These are phyloP conservation scores for Apodemia zela DNA, from an alignment of 2,888 invertebrate species.

Conservation along the genomic window DNA sequence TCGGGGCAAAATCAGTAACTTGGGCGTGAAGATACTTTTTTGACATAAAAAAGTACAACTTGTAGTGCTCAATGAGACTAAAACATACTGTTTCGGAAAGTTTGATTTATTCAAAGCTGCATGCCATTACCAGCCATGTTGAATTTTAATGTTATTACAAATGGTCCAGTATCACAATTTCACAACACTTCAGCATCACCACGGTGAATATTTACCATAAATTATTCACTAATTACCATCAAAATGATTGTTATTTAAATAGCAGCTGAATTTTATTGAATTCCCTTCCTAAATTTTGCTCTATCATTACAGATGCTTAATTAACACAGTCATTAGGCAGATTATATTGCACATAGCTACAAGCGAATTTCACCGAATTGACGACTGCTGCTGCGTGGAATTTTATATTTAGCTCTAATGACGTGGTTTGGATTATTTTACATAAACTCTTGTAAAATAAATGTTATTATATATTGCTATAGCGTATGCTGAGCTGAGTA, in stretches of 20 bases:
- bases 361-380: too few species aligned
- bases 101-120: not conserved
- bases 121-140: not conserved
- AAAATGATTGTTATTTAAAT: slow-evolving; percentile 10
- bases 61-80: too few species aligned
- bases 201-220: not conserved
- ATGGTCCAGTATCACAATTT: not conserved
- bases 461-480: too few species aligned
- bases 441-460: too few species aligned
- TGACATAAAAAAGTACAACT: too few species aligned
- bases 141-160: not conserved
- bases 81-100: not conserved
- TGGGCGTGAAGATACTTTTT: too few species aligned
- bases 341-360: slow-evolving; percentile 28
- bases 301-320: slow-evolving; percentile 32
- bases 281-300: slow-evolving; percentile 30
- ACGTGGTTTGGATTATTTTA: too few species aligned
- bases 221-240: slow-evolving; percentile 3
- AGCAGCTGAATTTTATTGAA: slow-evolving; percentile 25
- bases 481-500: too few species aligned
- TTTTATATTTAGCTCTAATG: too few species aligned
- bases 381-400: too few species aligned
- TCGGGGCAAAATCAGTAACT: too few species aligned
- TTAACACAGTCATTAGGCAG: slow-evolving; percentile 33
- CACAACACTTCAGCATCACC: not conserved